A percentile compares a stretch with the other conserved stretches of the same genome.
phyloP scores from a whole-genome alignment of 2,797 vertebrate species.

The Capromys pilorides region DNA sequence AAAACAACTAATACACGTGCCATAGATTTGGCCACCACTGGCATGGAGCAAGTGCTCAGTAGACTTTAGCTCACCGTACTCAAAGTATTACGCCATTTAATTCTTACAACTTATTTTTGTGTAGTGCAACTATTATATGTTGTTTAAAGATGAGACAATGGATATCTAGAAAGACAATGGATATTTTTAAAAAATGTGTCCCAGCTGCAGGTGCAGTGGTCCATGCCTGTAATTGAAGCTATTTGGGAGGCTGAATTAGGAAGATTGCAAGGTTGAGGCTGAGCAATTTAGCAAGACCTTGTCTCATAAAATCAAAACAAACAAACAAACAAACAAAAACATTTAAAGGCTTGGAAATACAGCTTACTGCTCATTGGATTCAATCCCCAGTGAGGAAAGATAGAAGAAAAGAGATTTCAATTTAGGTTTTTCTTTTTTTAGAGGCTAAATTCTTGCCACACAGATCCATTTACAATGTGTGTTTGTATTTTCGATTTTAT shows the following conservation, averaged over 20 bases:
- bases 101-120: background rate
- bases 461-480: background rate
- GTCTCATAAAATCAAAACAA: background rate
- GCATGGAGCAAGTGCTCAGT: background rate
- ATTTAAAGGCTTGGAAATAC: background rate
- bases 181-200: slow-evolving; percentile 4
- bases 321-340: background rate
- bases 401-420: background rate
- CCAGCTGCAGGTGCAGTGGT: background rate
- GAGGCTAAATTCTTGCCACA: background rate
- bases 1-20: background rate
- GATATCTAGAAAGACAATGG: background rate
- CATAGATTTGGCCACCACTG: background rate
- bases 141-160: slow-evolving; percentile 23
- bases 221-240: background rate
- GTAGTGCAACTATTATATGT: background rate
- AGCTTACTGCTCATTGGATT: background rate
- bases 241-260: background rate
- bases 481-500: background rate
- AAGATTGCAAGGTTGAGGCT: background rate
- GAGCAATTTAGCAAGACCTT: background rate
- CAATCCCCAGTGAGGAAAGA: background rate
- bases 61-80: background rate
- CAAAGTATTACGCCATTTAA: background rate
- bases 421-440: background rate